These are phyloP conservation scores for Eudorcas thomsonii DNA, from an alignment of 2,113 vertebrate species.

Conservation along the genomic window DNA sequence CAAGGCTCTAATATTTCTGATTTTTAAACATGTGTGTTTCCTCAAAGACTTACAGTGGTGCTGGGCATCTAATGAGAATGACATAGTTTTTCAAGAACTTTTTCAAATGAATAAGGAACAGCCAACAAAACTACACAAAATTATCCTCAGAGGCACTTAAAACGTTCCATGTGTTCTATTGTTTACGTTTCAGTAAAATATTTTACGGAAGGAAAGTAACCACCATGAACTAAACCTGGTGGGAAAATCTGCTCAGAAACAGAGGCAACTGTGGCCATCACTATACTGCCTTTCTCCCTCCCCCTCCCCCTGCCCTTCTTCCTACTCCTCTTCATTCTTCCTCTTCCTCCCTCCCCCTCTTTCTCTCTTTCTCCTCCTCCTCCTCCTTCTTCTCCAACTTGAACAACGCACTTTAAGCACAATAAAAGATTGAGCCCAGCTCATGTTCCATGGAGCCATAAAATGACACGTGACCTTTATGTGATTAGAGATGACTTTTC, in stretches of 20 bases:
- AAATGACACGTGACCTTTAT: background rate
- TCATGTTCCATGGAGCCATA: background rate
- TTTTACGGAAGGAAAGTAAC: background rate
- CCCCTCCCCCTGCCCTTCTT: too few relatives aligned
- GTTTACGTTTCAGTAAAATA: background rate
- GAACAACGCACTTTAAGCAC: background rate
- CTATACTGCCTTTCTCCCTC: background rate
- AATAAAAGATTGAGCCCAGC: background rate
- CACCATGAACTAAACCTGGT: too few relatives aligned
- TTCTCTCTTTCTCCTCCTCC: background rate
- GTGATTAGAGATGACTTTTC: background rate
- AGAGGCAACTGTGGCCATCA: accelerated
- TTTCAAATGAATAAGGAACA: background rate
- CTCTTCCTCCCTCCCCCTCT: background rate
- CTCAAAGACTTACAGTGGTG: background rate
- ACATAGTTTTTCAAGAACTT: background rate
- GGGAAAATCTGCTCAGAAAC: background rate
- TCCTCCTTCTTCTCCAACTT: background rate
- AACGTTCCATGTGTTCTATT: accelerated
- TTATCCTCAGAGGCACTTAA: background rate
- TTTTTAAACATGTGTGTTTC: background rate
- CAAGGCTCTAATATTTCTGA: background rate
- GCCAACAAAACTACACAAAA: background rate
- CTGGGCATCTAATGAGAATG: background rate
- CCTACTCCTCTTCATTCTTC: background rate